A percentile compares a stretch with the other conserved stretches of the same genome.
phyloP scores from a whole-genome alignment of 2,113 vertebrate species.

The Mohoua ochrocephala region DNA sequence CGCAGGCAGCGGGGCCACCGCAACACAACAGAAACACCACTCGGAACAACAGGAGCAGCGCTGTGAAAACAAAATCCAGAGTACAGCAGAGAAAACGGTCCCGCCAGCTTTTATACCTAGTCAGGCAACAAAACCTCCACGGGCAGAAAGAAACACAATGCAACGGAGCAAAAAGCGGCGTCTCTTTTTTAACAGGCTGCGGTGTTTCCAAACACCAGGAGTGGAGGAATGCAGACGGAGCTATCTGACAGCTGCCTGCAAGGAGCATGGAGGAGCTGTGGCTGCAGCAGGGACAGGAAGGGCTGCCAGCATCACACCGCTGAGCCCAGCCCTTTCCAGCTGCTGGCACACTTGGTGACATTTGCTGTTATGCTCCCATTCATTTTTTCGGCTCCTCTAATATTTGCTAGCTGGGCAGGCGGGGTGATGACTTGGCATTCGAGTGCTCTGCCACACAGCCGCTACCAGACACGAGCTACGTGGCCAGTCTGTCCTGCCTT shows the following conservation, averaged over 20 bases:
- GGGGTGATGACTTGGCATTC: background rate
- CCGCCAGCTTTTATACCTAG: background rate
- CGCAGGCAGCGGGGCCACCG: no score
- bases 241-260: background rate
- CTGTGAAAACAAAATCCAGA: background rate
- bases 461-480: accelerated
- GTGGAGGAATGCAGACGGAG: background rate
- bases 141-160: background rate
- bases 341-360: background rate
- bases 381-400: background rate
- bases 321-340: background rate
- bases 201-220: background rate
- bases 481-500: background rate
- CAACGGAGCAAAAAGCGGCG: background rate
- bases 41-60: no score
- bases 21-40: no score
- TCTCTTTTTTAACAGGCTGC: background rate
- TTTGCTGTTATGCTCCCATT: background rate
- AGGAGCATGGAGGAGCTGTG: background rate
- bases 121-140: background rate
- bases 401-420: background rate
- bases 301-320: background rate
- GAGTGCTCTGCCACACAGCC: background rate
- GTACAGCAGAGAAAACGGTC: background rate
- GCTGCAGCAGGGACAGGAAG: background rate